Evolutionary conservation across 2,113 vertebrate species (phyloP), one percentile per base, ranked within the genome.

Genomic region (Corythoichthys intestinalis): DNA sequence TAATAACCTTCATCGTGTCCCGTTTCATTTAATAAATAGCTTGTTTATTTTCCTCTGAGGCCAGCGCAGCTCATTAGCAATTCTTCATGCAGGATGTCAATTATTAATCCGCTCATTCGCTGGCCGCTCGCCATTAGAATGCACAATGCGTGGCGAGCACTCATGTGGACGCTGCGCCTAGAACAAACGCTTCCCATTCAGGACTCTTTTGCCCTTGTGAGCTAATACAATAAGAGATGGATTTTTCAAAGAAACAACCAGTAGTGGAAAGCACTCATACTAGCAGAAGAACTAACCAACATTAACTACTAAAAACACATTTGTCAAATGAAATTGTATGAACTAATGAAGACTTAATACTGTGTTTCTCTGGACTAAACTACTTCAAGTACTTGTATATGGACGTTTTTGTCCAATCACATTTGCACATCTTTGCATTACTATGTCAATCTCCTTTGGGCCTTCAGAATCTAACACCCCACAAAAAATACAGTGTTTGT

Each of bases 71-170:
- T 87, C 81, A 84, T 87, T 86, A 85, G 69, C 76, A 67, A 69
- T 64, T 84, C 81, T 78, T 85, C 85, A 75, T 78, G 76, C 74
- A 69, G 77, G 76, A 65, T 80, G 84, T 87, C 83, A 86, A 84
- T 89, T 87, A 87, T 86, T 81, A 83, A 86, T 87, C 78, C 74
- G 77, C 73, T 77, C 82, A 66, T 85, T 85, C 73, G 82, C 67
- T 14, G 56, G 56, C 56, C 78, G 56, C 70, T 65, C 48, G 76
- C 74, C 71, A 87, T 84, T 84, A 83, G 79, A 75, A 87, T 85
- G 82, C 84, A 73, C 1, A 73, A 47, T 64, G 71, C 75, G 50
- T 14, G 41, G 66, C 73, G 47, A 74, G 71, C 76, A 74, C 64
- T 69, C 77, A 68, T 65, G 65, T 78, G 72, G 79, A 85, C 75